Evolutionary conservation across 2,797 vertebrate species (phyloP).

Genomic region (Sebastes vulpes): DNA sequence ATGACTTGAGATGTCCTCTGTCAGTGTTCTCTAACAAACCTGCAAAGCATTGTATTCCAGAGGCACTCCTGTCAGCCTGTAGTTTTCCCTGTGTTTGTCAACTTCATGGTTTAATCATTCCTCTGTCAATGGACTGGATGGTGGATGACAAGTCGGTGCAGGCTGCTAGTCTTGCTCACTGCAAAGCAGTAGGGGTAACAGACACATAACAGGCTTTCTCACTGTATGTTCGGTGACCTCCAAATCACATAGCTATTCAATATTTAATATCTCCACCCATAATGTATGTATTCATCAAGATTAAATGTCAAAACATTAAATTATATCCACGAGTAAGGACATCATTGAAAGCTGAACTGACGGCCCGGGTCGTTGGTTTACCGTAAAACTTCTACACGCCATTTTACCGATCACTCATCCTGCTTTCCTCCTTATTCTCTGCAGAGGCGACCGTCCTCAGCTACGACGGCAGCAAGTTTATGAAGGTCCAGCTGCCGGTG

Average conservation of each 20-base stretch:
- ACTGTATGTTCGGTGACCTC: background rate
- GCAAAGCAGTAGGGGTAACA: background rate
- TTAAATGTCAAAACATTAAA: conserved; percentile 29
- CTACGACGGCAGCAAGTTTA: conserved; percentile 98
- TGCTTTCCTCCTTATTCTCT: conserved; percentile 7
- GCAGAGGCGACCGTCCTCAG: conserved; percentile 96
- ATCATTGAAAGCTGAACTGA: conserved; percentile 29
- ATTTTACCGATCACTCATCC: conserved; percentile 26
- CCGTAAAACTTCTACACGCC: conserved; percentile 4
- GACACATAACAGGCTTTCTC: conserved; percentile 3
- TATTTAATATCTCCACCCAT: background rate
- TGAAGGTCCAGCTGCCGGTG: conserved; percentile 97
- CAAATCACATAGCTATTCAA: background rate
- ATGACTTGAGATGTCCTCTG: background rate
- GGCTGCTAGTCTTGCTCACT: background rate
- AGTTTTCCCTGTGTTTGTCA: conserved; percentile 25
- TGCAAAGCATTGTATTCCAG: background rate
- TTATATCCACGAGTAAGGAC: conserved; percentile 7
- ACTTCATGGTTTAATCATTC: conserved; percentile 20
- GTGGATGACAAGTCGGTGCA: conserved; percentile 12
- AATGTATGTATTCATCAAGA: conserved; percentile 19
- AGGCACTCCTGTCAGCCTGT: conserved; percentile 7
- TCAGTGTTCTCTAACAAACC: background rate
- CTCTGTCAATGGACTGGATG: conserved; percentile 13
- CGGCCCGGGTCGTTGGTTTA: conserved; percentile 7